Evolutionary conservation across 35 echinoderm and acorn worm genomes (phyloP), one percentile per base, ranked within the genome.

Genomic region (Hemicentrotus pulcherrimus): DNA sequence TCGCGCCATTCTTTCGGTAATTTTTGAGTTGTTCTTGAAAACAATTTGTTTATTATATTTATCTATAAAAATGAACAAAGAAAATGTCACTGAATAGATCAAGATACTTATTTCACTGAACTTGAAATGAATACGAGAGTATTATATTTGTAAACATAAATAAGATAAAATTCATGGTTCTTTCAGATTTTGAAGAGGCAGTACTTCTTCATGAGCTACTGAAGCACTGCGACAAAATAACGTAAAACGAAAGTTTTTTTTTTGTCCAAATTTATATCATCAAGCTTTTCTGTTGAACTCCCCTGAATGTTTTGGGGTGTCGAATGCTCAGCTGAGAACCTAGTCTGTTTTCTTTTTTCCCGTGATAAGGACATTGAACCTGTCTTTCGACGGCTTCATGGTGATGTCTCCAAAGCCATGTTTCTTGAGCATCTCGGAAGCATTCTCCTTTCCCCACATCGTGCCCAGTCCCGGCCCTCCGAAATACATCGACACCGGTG

Each of bases 371-470:
- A 96, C 86, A 58, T 99, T 99, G 86, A 99, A 99, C 71, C 95
- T 96, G 85, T 99, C 98, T 88, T 97, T 98, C 14, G 97, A 97
- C 18, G 97, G 96, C 31, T 97, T 93, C 32, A 96, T 92, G 46
- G 88, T 98, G 31, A 99, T 96, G 88, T 98, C 98, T 48, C 95
- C 95, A 95, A 99, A 98, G n/a, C 98, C 98, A 32, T 87, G 94
- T 32, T 98, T 94, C 78, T 98, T 95, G 10, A 99, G 92, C 71
- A 93, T 96, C n/a, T 96, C 96, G 11, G 94, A 91, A 32, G 96
- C 96, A 41, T 96, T 94, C 88, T 99, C 98, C 47, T 96, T 97
- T 0, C 98, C 98, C 98, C 98, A 99, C 98, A 99, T 99, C 22
- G 96, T 99, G 9, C 98, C 98, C 16, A 99, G 91, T 0, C 98